Base-by-base conservation (phyloP, 2,888 invertebrate species). In the Willowsia nigromaculata region DNA sequence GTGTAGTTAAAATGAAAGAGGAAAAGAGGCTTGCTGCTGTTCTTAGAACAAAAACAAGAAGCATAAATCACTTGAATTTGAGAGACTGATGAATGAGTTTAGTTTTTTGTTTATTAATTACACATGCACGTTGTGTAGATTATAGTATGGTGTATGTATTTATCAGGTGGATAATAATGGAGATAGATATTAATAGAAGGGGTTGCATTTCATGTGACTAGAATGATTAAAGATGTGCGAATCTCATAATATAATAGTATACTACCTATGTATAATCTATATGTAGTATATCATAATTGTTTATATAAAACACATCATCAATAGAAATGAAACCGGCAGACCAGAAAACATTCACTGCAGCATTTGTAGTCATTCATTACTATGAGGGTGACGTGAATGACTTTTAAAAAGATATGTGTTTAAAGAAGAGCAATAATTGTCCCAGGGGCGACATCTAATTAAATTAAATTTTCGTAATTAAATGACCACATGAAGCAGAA, bases 1-100 rank as follows among this genome's bases (percentile, higher is more conserved):
- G 62, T 2, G 30, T 62, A 30, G 59, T 62, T 62, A 11, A 0
- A 62, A 30, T 30, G 25, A 62, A 30, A 62, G n/a, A 25, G 59
- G 15, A 56, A 62, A 18, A 71, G 13, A 47, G 47, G n/a, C 27
- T 47, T 74, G 74, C n/a, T 50, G 22, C 40, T 85, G 50, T 85
- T 78, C 78, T 78, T 43, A 47, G 53, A 80, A 80, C 56, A 78
- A 78, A 78, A 76, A 86, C 81, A 37, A 81, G 81, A 56, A 82
- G 82, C 88, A 88, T 88, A 88, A 88, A 88, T 88, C 88, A 88
- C 88, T 82, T 82, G 40, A 25, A n/a, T 53, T 40, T 5, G 30
- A 76, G 30, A 76, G 53, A 13, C 53, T 78, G 78, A 56, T 56
- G 78, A 56, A 78, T 78, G 78, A 78, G 56, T 22, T 30, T 33